Percentiles rank a stretch among this genome's conserved stretches.
Conservation (phyloP, 1,140 invertebrate species). For the Lepidurus arcticus region DNA sequence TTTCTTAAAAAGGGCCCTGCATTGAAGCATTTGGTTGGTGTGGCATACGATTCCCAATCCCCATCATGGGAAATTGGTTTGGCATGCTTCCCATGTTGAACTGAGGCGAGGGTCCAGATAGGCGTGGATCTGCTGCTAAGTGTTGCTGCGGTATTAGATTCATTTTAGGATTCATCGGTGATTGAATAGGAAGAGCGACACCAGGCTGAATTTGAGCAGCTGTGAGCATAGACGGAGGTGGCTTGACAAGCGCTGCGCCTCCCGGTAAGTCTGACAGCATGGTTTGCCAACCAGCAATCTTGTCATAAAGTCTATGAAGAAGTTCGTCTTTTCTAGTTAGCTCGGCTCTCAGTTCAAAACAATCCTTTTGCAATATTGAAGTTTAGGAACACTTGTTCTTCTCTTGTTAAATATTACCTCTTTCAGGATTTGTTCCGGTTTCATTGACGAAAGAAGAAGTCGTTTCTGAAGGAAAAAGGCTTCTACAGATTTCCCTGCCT, state of each 20-base stretch:
- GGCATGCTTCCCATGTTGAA: neutral
- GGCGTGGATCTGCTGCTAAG: neutral
- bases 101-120: neutral
- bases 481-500: constrained; percentile 85
- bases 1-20: neutral
- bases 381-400: neutral
- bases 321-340: constrained; percentile 78
- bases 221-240: neutral
- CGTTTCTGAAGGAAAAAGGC: constrained; percentile 89
- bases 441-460: constrained; percentile 78
- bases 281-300: constrained; percentile 81
- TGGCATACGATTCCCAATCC: neutral
- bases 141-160: neutral
- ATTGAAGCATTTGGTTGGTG: neutral
- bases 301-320: constrained; percentile 81
- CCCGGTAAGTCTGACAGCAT: constrained; percentile 66
- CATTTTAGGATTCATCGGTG: constrained; percentile 5
- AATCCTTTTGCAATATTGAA: constrained; percentile 53
- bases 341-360: constrained; percentile 74
- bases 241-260: constrained; percentile 30
- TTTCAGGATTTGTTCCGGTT: constrained; percentile 83
- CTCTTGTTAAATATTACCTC: constrained; percentile 52
- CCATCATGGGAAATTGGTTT: constrained; percentile 15
- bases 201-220: neutral
- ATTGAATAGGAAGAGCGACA: neutral